Percentiles rank a stretch among this genome's conserved stretches.
Evolutionary conservation across 1,140 invertebrate genomes (phyloP).

Genomic region (Rhagoletis pomonella): DNA sequence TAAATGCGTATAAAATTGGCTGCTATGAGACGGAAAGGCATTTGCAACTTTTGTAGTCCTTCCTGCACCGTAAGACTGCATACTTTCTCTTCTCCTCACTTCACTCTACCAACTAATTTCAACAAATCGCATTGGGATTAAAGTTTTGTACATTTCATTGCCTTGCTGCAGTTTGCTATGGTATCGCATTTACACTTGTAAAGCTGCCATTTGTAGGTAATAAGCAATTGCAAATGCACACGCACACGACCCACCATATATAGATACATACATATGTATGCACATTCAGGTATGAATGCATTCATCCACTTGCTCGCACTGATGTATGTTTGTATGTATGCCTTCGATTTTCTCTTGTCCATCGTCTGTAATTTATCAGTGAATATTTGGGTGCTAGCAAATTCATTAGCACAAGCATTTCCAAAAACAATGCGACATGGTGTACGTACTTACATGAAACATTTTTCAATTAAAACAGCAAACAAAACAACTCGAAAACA

Average conservation of each 20-base stretch:
- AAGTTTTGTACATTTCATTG: slow-evolving; percentile 5
- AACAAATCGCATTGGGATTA: background rate
- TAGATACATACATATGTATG: too few relatives aligned
- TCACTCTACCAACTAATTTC: background rate
- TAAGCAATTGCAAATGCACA: background rate
- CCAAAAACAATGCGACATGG: background rate
- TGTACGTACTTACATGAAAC: background rate
- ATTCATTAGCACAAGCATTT: slow-evolving; percentile 11
- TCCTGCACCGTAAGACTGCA: background rate
- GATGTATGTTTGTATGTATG: too few relatives aligned
- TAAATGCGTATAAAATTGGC: background rate
- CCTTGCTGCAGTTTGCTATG: background rate
- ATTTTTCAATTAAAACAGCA: slow-evolving; percentile 15
- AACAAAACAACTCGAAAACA: background rate
- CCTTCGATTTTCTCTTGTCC: background rate
- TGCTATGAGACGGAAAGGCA: background rate
- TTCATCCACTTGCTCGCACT: too few relatives aligned
- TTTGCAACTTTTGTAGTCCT: background rate
- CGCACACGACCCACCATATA: background rate
- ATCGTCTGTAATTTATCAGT: background rate
- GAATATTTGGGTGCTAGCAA: background rate
- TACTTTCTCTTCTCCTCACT: background rate
- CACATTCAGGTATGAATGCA: too few relatives aligned
- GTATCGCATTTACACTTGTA: slow-evolving; percentile 22
- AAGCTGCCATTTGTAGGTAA: background rate